phyloP scores from a whole-genome alignment of 2,113 vertebrate species.

The Indri indri region DNA sequence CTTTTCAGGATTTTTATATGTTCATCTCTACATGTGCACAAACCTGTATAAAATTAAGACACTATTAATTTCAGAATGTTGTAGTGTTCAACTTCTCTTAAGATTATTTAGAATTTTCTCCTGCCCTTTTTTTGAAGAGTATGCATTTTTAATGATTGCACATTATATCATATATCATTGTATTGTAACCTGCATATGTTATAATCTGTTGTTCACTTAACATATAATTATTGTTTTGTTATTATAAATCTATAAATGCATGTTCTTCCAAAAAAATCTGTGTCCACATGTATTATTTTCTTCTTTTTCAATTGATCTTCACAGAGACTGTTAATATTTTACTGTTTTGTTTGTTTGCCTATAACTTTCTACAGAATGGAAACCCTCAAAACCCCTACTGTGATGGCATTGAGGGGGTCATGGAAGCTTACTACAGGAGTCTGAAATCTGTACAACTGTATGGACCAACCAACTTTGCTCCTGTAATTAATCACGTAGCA shows the following conservation, averaged over 20 bases:
- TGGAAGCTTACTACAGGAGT: slow-evolving; percentile 97
- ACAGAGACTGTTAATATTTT: slow-evolving; percentile 16
- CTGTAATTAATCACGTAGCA: slow-evolving; percentile 97
- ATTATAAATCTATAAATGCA: background rate
- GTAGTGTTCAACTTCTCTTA: background rate
- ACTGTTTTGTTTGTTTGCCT: background rate
- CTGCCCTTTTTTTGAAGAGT: background rate
- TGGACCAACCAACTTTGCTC: slow-evolving; percentile 97
- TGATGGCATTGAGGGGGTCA: slow-evolving; percentile 95
- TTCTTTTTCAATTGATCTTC: background rate
- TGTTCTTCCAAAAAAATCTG: background rate
- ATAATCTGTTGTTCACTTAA: background rate
- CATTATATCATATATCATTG: background rate
- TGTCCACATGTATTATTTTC: background rate
- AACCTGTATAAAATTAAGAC: slow-evolving; percentile 1
- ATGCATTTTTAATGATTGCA: background rate
- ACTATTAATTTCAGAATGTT: background rate
- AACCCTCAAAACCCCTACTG: slow-evolving; percentile 98
- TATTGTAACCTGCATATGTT: background rate
- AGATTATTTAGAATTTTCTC: background rate
- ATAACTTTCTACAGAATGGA: slow-evolving; percentile 88
- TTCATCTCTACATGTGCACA: background rate
- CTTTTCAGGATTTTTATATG: background rate
- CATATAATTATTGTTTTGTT: background rate
- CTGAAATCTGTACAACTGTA: slow-evolving; percentile 96